Base-by-base conservation (phyloP, 1,140 invertebrate species). In the Pseudomyrmex sp. region DNA sequence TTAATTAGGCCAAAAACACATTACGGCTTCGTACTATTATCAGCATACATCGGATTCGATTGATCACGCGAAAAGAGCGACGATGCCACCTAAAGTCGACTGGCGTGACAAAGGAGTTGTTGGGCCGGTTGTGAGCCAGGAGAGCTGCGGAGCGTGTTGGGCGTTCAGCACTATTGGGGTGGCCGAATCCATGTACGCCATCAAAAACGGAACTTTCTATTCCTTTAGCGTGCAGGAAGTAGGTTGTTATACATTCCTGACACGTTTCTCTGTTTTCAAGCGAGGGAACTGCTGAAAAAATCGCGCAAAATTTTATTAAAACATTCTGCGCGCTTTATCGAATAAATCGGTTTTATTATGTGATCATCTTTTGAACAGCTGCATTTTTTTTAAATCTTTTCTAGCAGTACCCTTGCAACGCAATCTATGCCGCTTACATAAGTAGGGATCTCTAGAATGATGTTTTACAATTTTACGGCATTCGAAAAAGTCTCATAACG, bases 121-220 rank as follows among this genome's bases (percentile, higher is more conserved):
- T 20, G 96, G 96, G 9, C 91, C 95, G 5, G 95, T 98, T 0
- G 95, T 96, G 82, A 96, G 97, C 91, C 98, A 98, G 92, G 96
- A 96, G 9, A 88, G 95, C 15, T 98, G 98, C 94, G 97, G 97
- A 7, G 97, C 97, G 2, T 98, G 98, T 93, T 98, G 97, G 97
- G 98, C 98, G 0, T 98, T 98, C 92, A 97, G 97, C 90, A 96
- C 96, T 0, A 95, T 98, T 0, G 97, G 97, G 90, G 96, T 96
- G 7, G 95, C 97, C 56, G 97, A 98, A 93, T 95, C 97, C 1
- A 97, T 98, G 97, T 94, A 96, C 82, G 97, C 97, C 1, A 96
- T 97, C 15, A 95, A 95, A 87, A 96, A 94, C 62, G 96, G 96
- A 15, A 95, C 94, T 48, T 91, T 97, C 5, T 89, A 94, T 23